Conservation (phyloP, 92 coral and sea anemone species). For the Epizoanthus fatuus region DNA sequence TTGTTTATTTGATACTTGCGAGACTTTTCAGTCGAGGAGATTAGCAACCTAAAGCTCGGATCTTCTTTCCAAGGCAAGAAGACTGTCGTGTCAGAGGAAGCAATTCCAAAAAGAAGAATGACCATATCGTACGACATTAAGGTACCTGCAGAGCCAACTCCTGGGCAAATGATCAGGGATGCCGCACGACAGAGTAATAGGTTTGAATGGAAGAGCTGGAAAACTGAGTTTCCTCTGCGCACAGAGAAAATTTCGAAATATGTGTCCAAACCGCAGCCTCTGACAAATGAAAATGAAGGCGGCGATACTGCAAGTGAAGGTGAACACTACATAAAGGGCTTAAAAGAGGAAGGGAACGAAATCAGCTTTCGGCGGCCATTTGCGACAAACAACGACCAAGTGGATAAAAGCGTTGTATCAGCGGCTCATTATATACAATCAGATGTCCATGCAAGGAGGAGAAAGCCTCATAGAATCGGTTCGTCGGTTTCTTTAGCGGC, state of each 20-base stretch:
- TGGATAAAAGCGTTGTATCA: slow-evolving; percentile 54
- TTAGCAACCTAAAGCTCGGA: slow-evolving; percentile 45
- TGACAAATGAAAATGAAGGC: slow-evolving; percentile 1
- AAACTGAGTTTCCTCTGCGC: background rate
- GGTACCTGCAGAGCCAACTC: slow-evolving; percentile 49
- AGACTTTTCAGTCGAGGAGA: slow-evolving; percentile 37
- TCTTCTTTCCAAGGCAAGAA: slow-evolving; percentile 73
- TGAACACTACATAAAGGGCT: background rate
- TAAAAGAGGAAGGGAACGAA: slow-evolving; percentile 41
- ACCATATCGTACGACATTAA: slow-evolving; percentile 69
- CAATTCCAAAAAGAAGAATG: slow-evolving; percentile 51
- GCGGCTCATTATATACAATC: slow-evolving; percentile 27
- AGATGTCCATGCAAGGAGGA: background rate
- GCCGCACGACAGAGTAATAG: slow-evolving; percentile 12
- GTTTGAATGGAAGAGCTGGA: slow-evolving; percentile 10
- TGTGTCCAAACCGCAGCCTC: background rate
- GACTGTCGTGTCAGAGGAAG: slow-evolving; percentile 26
- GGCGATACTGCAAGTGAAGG: background rate
- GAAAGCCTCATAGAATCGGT: background rate
- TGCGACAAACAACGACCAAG: background rate
- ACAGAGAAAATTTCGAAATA: background rate
- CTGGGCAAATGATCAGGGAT: slow-evolving; percentile 33
- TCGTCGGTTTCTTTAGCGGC: slow-evolving; percentile 7
- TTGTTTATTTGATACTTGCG: slow-evolving; percentile 18
- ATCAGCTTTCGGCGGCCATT: slow-evolving; percentile 57